phyloP scores from a whole-genome alignment of 2,113 vertebrate species.

The Sander vitreus region DNA sequence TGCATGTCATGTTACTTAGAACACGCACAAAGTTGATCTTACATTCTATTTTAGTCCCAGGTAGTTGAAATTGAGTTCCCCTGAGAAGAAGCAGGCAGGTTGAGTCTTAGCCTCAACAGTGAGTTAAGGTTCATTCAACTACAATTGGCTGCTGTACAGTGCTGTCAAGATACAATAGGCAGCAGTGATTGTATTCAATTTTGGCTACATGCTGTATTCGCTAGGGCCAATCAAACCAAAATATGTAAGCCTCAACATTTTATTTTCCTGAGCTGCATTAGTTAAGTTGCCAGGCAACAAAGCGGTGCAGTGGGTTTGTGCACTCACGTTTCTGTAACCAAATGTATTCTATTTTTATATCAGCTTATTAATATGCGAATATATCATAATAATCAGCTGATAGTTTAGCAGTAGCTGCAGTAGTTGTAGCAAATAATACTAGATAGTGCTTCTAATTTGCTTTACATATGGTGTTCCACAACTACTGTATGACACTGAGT shows the following conservation, averaged over 20 bases:
- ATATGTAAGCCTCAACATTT: slow-evolving; percentile 46
- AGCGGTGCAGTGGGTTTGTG: slow-evolving; percentile 45
- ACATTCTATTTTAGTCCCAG: slow-evolving; percentile 3
- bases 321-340: slow-evolving; percentile 54
- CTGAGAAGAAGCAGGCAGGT: background rate
- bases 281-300: slow-evolving; percentile 83
- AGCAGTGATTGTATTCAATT: slow-evolving; percentile 20
- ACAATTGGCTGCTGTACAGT: slow-evolving; percentile 9
- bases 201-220: slow-evolving; percentile 30
- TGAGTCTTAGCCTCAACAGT: slow-evolving; percentile 16
- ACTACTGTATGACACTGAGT: slow-evolving; percentile 40
- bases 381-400: slow-evolving; percentile 36
- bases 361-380: slow-evolving; percentile 50
- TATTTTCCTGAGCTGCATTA: slow-evolving; percentile 62
- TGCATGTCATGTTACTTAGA: background rate
- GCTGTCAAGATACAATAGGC: slow-evolving; percentile 14
- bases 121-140: slow-evolving; percentile 40
- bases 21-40: background rate
- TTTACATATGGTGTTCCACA: slow-evolving; percentile 33
- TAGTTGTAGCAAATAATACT: background rate
- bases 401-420: slow-evolving; percentile 5
- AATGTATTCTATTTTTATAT: slow-evolving; percentile 44
- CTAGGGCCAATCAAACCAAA: slow-evolving; percentile 43
- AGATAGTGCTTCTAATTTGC: slow-evolving; percentile 34
- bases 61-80: slow-evolving; percentile 36